Base-by-base conservation (phyloP, 2,113 vertebrate species). In the Cygnus buccinator region DNA sequence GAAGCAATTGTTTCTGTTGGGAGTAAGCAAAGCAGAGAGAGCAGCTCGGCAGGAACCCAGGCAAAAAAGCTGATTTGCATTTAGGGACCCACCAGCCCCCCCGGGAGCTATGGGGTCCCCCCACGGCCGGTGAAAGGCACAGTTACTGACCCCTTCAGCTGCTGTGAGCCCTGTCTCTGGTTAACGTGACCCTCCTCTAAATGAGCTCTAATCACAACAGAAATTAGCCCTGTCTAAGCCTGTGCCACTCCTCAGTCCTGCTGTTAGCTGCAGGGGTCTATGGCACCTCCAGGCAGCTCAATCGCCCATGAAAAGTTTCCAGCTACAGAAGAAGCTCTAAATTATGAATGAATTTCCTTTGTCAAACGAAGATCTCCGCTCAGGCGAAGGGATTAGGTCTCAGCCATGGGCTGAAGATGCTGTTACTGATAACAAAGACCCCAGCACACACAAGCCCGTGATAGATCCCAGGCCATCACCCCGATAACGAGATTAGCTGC, bases 71-170 rank as follows among this genome's bases (percentile, higher is more conserved):
- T 13, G 33, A 7, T 2, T 73, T 7, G 57, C 3, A 52, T 55
- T 10, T 54, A 2, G 0, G 16, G 14, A 8, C 57, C 37, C 1
- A 26, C 37, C 22, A 1, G 8, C 55, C 41, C 4, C 3, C 5
- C 8, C 28, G 48, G 46, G 41, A 23, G 52, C 28, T 59, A 46
- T 3, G 1, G 11, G 35, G 25, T 19, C 68, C 21, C 18, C 43
- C 28, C 0, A 1, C 3, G 48, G 26, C 71, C 17, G 0, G 4
- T 2, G 23, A 33, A 11, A 1, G 37, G 1, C 14, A 2, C 50
- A 37, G 23, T 10, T 55, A 4, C 8, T 7, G 80, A 13, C 43
- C 33, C 18, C 0, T 0, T 2, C 11, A 28, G 41, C 4, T 59
- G n/a, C 57, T 44, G 1, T 7, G 54, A 33, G 44, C 7, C 66